A percentile compares a stretch with the other conserved stretches of the same genome.
Evolutionary conservation across 2,797 vertebrate species (phyloP).

Genomic region (Eulemur mongoz): DNA sequence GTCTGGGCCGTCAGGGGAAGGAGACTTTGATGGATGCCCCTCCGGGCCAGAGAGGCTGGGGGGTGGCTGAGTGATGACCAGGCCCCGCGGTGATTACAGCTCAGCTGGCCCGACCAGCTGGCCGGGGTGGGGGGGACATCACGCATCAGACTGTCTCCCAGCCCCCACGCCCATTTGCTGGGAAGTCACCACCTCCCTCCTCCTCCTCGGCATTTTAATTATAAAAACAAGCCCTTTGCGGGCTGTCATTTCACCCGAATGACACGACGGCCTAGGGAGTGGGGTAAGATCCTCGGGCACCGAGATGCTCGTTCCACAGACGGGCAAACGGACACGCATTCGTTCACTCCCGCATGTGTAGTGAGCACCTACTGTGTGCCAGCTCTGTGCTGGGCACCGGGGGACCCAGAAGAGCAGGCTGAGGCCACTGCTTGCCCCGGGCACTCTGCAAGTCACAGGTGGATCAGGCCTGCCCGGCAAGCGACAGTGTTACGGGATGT

Average conservation of each 20-base stretch:
- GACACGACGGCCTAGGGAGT: rapidly evolving
- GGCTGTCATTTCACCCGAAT: background rate
- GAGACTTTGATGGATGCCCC: constrained; percentile 30
- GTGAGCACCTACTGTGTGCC: background rate
- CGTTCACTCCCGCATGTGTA: background rate
- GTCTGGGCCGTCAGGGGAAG: background rate
- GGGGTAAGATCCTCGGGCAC: background rate
- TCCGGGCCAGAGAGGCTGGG: background rate
- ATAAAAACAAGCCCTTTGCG: constrained; percentile 1
- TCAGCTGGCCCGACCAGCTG: background rate
- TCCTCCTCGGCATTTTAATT: background rate
- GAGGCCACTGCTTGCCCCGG: background rate
- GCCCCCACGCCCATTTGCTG: background rate
- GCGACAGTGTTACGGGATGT: background rate
- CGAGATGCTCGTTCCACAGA: background rate
- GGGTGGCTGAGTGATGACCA: background rate
- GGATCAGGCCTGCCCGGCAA: background rate
- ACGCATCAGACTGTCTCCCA: background rate
- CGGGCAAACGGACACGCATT: background rate
- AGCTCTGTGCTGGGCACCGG: background rate
- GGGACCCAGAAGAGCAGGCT: background rate
- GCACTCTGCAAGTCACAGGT: background rate
- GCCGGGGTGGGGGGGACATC: background rate
- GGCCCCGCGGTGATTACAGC: background rate
- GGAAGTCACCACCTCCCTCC: background rate